Percentiles rank a stretch among this genome's conserved stretches.
Evolutionary conservation across 2,888 invertebrate species (phyloP).

Genomic region (Megamerina dolium): DNA sequence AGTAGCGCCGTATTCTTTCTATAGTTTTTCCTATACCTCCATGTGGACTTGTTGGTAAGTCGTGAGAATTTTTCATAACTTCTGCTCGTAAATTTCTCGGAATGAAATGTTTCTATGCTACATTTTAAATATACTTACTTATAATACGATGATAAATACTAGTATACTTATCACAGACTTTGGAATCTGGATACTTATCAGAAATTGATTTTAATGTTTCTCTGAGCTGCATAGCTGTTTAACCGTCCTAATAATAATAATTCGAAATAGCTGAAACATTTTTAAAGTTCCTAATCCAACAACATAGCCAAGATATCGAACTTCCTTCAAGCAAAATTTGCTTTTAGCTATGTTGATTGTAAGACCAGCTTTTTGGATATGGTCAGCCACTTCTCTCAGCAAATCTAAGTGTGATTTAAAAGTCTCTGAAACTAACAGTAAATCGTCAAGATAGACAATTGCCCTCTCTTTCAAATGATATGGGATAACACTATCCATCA

Average conservation of each 20-base stretch:
- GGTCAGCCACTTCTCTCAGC: constrained; percentile 8
- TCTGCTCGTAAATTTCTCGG: not conserved
- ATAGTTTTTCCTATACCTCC: too few species aligned
- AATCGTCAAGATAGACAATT: constrained; percentile 18
- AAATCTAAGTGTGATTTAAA: constrained; percentile 8
- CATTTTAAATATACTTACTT: too few species aligned
- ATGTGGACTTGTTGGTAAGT: not conserved
- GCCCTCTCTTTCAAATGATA: constrained; percentile 7
- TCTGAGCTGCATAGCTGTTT: too few species aligned
- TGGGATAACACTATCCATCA: constrained; percentile 16
- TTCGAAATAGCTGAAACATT: too few species aligned
- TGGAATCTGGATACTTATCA: too few species aligned
- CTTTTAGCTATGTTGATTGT: constrained; percentile 15
- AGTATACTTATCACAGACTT: too few species aligned
- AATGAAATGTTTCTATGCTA: not conserved
- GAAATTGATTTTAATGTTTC: too few species aligned
- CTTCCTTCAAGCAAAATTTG: constrained; percentile 16
- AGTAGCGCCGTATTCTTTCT: too few species aligned
- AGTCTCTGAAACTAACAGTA: constrained; percentile 14
- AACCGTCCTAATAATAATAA: too few species aligned
- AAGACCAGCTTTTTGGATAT: constrained; percentile 5
- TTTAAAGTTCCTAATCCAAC: constrained; percentile 1
- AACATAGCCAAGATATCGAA: constrained; percentile 12
- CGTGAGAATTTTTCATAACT: not conserved
- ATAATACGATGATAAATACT: too few species aligned